phyloP scores from a whole-genome alignment of 2,797 vertebrate genomes.

The Hippocampus kuda region DNA sequence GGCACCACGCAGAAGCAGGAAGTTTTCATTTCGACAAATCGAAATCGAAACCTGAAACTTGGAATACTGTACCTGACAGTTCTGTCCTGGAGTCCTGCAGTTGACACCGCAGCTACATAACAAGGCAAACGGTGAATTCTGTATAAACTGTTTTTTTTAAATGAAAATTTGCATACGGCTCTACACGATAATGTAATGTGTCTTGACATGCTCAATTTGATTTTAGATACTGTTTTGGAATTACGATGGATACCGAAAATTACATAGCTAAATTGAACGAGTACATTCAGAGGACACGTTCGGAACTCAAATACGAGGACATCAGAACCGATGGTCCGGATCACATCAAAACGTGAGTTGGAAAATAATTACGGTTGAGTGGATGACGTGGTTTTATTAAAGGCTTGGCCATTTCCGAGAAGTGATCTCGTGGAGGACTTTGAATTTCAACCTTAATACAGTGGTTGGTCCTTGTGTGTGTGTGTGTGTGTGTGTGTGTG shows the following conservation, averaged over 20 bases:
- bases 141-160: too few species aligned
- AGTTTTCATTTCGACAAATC: background rate
- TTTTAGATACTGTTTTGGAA: background rate
- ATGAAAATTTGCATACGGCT: too few species aligned
- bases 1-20: background rate
- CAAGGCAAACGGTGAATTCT: background rate
- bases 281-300: slow-evolving; percentile 14
- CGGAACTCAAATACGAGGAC: slow-evolving; percentile 30
- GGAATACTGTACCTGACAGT: background rate
- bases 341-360: slow-evolving; percentile 58
- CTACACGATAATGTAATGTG: background rate
- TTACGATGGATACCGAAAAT: slow-evolving; percentile 19
- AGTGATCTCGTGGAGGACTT: background rate
- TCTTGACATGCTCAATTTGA: background rate
- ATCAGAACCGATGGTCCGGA: slow-evolving; percentile 43
- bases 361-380: background rate
- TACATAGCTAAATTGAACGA: slow-evolving; percentile 47
- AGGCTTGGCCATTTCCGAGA: background rate
- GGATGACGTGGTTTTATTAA: background rate
- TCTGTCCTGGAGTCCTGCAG: background rate
- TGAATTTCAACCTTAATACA: background rate
- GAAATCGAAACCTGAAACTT: background rate
- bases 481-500: too few species aligned
- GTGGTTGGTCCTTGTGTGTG: background rate
- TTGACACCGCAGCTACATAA: background rate